A percentile compares a stretch with the other conserved stretches of the same genome.
phyloP scores from a whole-genome alignment of 1,140 invertebrate species.

The Heliconius himera region DNA sequence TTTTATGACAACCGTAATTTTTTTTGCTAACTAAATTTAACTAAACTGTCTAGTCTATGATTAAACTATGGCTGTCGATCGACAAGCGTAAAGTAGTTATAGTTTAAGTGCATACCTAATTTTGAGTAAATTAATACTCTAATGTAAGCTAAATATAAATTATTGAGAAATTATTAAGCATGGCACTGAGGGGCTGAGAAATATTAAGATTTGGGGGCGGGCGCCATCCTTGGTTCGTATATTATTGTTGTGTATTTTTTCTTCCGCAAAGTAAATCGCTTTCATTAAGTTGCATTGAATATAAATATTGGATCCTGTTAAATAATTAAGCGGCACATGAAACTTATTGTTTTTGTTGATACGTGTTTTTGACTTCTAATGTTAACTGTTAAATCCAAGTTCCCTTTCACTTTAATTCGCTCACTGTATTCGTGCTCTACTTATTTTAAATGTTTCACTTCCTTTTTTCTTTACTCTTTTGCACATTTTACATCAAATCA shows the following conservation, averaged over 20 bases:
- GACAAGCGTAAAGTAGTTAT: constrained; percentile 56
- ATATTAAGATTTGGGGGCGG: constrained; percentile 49
- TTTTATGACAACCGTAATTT: not conserved
- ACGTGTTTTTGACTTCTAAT: constrained; percentile 23
- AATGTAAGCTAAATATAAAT: constrained; percentile 51
- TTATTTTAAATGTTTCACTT: constrained; percentile 52
- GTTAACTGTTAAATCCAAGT: constrained; percentile 28
- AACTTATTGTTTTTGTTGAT: not conserved
- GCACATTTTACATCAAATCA: not conserved
- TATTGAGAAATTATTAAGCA: constrained; percentile 48
- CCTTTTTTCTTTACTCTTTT: constrained; percentile 25
- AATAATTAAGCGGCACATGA: not conserved
- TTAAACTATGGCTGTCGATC: constrained; percentile 60
- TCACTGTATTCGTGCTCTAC: constrained; percentile 78
- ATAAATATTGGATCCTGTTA: not conserved
- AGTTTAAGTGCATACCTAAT: constrained; percentile 55
- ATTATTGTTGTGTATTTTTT: constrained; percentile 49
- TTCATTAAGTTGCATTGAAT: constrained; percentile 13
- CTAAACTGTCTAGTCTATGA: constrained; percentile 53
- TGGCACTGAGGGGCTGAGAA: constrained; percentile 61
- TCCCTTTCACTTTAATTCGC: constrained; percentile 78
- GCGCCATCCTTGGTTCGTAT: constrained; percentile 58
- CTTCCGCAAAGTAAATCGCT: constrained; percentile 37
- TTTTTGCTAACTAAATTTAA: not conserved
- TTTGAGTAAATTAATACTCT: constrained; percentile 52